Percentiles rank a stretch among this genome's conserved stretches.
These are phyloP conservation scores for Dasysyrphus tricinctus DNA, from an alignment of 2,888 invertebrate genomes.

Conservation along the genomic window DNA sequence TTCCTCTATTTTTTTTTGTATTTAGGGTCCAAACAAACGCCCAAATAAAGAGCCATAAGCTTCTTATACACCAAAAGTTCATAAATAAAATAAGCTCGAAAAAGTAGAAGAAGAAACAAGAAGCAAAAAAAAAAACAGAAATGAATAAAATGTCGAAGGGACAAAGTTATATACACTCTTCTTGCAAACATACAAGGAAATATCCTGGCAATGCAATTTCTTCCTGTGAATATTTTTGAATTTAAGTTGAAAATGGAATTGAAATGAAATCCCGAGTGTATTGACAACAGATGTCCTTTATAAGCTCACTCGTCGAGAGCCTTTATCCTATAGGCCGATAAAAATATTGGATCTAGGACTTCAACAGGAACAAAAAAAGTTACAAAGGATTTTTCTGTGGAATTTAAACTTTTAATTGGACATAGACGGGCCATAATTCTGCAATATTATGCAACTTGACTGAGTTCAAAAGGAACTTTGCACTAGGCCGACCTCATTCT, in stretches of 20 bases:
- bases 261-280: conserved; percentile 41
- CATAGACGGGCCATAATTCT: conserved; percentile 22
- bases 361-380: not conserved
- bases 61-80: conserved; percentile 59
- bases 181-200: conserved; percentile 11
- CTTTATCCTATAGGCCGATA: conserved; percentile 5
- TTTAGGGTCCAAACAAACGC: conserved; percentile 11
- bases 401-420: conserved; percentile 71
- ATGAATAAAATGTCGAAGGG: conserved; percentile 40
- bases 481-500: not conserved
- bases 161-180: conserved; percentile 51
- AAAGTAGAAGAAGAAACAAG: conserved; percentile 1
- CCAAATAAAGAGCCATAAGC: conserved; percentile 65
- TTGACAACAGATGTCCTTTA: conserved; percentile 46
- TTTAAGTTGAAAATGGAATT: conserved; percentile 48
- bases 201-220: conserved; percentile 59
- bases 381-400: conserved; percentile 12
- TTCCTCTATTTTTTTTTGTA: not conserved
- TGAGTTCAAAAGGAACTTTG: not conserved
- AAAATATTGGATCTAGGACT: conserved; percentile 31
- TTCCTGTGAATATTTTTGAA: conserved; percentile 41
- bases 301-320: not conserved
- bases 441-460: conserved; percentile 15
- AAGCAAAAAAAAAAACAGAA: not conserved
- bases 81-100: conserved; percentile 23